Evolutionary conservation across 2,888 invertebrate species (phyloP), one percentile per base, ranked within the genome.

Genomic region (Coecobrya sp.): DNA sequence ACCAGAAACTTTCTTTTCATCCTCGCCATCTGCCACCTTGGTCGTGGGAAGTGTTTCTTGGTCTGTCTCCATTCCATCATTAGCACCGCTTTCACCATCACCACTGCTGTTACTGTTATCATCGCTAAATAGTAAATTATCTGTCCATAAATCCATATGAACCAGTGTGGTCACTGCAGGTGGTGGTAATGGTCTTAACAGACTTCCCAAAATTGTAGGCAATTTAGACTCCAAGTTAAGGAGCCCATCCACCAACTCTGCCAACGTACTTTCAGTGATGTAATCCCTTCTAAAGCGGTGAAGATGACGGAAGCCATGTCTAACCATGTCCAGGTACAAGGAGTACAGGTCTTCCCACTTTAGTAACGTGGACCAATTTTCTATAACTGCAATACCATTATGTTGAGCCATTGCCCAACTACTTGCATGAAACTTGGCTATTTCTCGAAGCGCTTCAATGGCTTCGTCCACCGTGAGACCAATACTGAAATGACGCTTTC

Each of bases 61-160:
- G n/a, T n/a, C n/a, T n/a, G n/a, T n/a, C n/a, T n/a, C n/a, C n/a
- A n/a, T n/a, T n/a, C n/a, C n/a, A n/a, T 62, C 11, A 62, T 62
- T 62, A 11, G 7, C 62, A 3, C 2, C 11, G 13, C 30, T n/a
- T 4, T 10, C 70, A 42, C 36, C 36, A 22, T n/a, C 10, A 10
- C 2, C n/a, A 7, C 27, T 13, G 13, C 8, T 30, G 25, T 5
- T n/a, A 7, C 27, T 13, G 13, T 11, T 30, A 30, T 5, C 90
- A n/a, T 93, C 89, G 13, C 94, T 89, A 86, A 95, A 95, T 3
- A 95, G 93, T 19, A 95, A 92, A 92, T 95, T 95, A 86, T 95
- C 95, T 81, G 95, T 95, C 95, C 95, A 95, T 70, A 95, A 95
- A 92, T 95, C 95, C 94, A 95, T 95, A 89, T 95, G 95, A 0